Evolutionary conservation across 2,113 vertebrate species (phyloP).

Genomic region (Colaptes auratus): DNA sequence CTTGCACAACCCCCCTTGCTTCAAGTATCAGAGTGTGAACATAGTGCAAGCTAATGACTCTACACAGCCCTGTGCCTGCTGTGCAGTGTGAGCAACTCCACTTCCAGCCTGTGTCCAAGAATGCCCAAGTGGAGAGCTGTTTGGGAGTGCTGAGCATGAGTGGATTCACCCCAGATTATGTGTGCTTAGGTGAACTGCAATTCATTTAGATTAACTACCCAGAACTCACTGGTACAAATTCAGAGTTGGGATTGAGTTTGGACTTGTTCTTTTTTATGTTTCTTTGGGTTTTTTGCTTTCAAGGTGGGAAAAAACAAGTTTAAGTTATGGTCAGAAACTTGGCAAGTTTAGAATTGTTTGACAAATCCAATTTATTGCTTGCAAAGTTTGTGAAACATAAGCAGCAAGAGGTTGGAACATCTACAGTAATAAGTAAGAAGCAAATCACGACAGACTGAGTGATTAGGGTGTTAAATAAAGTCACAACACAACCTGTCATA

Average conservation of each 20-base stretch:
- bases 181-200: background rate
- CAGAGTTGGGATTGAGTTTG: background rate
- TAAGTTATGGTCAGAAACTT: background rate
- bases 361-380: background rate
- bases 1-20: background rate
- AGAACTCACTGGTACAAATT: background rate
- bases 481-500: conserved; percentile 40
- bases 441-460: conserved; percentile 22
- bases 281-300: background rate
- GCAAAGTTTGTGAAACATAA: conserved; percentile 18
- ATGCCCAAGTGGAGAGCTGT: background rate
- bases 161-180: rapidly evolving
- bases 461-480: conserved; percentile 34
- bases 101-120: background rate
- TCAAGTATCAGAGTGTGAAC: background rate
- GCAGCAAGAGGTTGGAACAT: conserved; percentile 14
- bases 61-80: background rate
- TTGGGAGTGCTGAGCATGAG: background rate
- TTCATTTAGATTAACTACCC: background rate
- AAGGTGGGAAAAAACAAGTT: background rate
- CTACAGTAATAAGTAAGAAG: background rate
- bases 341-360: background rate
- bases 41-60: background rate
- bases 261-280: background rate
- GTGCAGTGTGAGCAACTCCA: background rate